Evolutionary conservation across 2,113 vertebrate species (phyloP).

Genomic region (Platycercus adscitus): DNA sequence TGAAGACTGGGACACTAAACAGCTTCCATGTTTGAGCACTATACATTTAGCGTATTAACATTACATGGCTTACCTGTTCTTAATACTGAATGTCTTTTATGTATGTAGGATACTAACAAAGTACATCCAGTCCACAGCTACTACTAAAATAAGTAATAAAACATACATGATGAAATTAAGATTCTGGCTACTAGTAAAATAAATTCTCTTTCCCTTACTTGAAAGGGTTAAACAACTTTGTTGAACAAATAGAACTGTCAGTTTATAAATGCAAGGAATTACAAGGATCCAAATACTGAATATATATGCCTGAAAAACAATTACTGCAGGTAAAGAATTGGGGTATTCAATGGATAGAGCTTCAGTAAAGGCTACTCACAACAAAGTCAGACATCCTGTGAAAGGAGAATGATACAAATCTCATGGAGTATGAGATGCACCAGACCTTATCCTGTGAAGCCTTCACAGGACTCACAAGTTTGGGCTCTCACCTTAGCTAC

Average conservation of each 20-base stretch:
- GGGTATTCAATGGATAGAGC: neutral
- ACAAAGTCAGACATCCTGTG: neutral
- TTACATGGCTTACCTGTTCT: neutral
- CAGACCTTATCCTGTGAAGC: neutral
- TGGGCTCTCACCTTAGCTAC: neutral
- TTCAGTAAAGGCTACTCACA: neutral
- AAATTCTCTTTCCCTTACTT: neutral
- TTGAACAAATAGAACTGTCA: neutral
- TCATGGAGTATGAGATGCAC: accelerated
- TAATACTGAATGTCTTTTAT: neutral
- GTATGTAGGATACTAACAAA: neutral
- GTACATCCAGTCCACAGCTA: neutral
- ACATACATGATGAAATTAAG: neutral
- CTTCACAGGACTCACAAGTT: neutral
- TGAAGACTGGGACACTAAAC: neutral
- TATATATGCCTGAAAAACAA: neutral
- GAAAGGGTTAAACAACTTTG: neutral
- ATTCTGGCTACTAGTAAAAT: neutral
- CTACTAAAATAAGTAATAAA: neutral
- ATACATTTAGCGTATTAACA: accelerated
- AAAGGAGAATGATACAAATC: neutral
- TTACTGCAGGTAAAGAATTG: neutral
- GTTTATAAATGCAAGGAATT: neutral
- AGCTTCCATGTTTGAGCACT: neutral
- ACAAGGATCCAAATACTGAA: neutral